Evolutionary conservation across 2,113 vertebrate species (phyloP).

Genomic region (Chaetodon trifascialis): DNA sequence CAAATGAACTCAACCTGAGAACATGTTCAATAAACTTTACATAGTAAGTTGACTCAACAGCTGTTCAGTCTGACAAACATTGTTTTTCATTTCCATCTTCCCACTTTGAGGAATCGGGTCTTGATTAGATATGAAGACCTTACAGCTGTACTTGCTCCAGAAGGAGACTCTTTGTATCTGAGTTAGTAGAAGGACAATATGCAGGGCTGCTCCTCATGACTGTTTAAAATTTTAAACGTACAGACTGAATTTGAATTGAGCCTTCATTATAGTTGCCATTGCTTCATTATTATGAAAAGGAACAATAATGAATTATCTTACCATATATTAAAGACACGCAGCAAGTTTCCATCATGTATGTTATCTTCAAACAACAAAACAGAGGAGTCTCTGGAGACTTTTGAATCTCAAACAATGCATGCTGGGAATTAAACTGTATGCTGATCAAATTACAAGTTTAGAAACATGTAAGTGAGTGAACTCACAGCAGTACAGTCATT

Average conservation of each 20-base stretch:
- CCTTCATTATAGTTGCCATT: neutral
- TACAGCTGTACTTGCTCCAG: no score
- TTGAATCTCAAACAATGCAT: no score
- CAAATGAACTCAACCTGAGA: no score
- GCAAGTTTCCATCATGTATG: neutral
- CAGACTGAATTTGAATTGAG: neutral
- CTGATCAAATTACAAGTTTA: no score
- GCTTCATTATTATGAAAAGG: neutral
- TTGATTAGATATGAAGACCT: neutral
- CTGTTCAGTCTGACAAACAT: no score
- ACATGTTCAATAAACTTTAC: no score
- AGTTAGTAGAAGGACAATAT: neutral
- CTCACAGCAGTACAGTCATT: no score
- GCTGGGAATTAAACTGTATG: no score
- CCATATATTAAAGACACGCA: neutral
- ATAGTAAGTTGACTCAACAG: no score
- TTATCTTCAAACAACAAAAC: neutral
- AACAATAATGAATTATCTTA: neutral
- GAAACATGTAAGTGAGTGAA: no score
- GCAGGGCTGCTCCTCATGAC: neutral
- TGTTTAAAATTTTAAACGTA: neutral
- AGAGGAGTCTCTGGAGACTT: no score
- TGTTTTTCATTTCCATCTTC: neutral
- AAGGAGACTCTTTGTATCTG: neutral
- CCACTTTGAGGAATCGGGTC: neutral